Conservation (phyloP, 1,140 invertebrate species). For the Periplaneta americana region DNA sequence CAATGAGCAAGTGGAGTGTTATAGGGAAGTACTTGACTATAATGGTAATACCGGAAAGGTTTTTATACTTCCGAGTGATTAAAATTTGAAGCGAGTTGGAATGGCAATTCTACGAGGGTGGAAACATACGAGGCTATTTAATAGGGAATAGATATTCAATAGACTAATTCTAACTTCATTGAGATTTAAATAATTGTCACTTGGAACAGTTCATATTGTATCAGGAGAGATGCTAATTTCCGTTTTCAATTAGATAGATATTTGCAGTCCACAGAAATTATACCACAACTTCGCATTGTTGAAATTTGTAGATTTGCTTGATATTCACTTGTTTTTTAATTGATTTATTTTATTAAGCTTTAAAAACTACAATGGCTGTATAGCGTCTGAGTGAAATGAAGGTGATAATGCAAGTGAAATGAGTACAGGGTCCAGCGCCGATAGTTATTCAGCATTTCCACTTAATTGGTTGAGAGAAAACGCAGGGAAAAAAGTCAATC, state of each 20-base stretch:
- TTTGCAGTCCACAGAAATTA: background rate
- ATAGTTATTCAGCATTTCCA: no score
- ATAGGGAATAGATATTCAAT: background rate
- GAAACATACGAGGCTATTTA: background rate
- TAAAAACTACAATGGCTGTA: no score
- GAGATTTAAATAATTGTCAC: background rate
- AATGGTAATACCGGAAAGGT: background rate
- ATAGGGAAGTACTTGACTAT: background rate
- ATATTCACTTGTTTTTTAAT: no score
- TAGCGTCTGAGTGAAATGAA: no score
- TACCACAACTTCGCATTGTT: background rate
- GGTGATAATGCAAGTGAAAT: no score
- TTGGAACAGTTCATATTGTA: background rate
- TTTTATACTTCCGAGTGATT: background rate
- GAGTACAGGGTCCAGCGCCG: no score
- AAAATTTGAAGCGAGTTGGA: background rate
- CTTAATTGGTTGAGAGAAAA: no score
- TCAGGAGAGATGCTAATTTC: background rate
- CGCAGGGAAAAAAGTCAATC: no score
- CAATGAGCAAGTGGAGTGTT: background rate
- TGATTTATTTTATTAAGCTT: no score
- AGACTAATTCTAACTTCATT: background rate
- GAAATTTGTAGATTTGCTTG: no score
- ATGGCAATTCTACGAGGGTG: background rate
- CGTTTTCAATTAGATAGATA: background rate